Conservation (phyloP, 2,113 vertebrate species). For the Sisor rabdophorus region DNA sequence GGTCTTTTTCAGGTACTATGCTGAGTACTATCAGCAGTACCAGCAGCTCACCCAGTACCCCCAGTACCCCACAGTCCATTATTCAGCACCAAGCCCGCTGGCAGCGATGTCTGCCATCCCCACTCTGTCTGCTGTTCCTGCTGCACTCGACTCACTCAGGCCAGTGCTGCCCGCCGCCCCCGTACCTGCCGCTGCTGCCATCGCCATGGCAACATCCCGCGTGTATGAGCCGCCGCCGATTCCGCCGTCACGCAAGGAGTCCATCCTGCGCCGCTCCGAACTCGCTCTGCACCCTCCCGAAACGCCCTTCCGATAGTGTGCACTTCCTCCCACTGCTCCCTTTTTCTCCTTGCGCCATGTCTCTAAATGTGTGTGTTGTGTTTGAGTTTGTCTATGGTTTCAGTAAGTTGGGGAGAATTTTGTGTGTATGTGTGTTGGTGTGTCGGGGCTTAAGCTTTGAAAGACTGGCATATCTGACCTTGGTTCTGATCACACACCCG, state of each 20-base stretch:
- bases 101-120: conserved; percentile 61
- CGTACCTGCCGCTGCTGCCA: conserved; percentile 68
- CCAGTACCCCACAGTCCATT: conserved; percentile 70
- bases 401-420: conserved; percentile 23
- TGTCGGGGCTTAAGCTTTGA: conserved; percentile 27
- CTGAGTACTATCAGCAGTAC: conserved; percentile 72
- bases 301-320: conserved; percentile 76
- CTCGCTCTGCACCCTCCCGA: conserved; percentile 78
- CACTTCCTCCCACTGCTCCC: conserved; percentile 45
- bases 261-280: conserved; percentile 77
- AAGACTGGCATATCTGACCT: conserved; percentile 47
- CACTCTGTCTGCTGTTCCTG: conserved; percentile 52
- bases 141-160: conserved; percentile 70
- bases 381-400: conserved; percentile 26
- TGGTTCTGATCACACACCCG: conserved; percentile 50
- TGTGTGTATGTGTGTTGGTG: conserved; percentile 35
- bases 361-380: conserved; percentile 48
- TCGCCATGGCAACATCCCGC: conserved; percentile 69
- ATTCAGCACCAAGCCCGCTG: conserved; percentile 60
- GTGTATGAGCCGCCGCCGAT: conserved; percentile 78
- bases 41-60: conserved; percentile 72
- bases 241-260: conserved; percentile 77
- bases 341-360: conserved; percentile 54
- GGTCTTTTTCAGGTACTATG: conserved; percentile 66
- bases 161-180: conserved; percentile 68